phyloP scores from a whole-genome alignment of 92 coral and sea anemone genomes.

The Galaxea fascicularis region DNA sequence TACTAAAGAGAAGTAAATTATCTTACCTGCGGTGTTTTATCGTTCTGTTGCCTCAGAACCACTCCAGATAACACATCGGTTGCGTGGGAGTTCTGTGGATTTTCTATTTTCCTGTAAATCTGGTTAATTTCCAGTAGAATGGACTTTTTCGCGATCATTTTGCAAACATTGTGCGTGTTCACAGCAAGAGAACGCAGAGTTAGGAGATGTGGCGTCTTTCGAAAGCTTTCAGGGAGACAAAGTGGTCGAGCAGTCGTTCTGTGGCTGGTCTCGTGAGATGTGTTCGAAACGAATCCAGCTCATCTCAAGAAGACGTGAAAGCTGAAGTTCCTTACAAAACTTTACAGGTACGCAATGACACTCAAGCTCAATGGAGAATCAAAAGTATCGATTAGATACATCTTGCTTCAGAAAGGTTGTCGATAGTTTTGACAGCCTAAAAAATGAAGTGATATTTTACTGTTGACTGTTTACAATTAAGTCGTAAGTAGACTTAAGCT shows the following conservation, averaged over 20 bases:
- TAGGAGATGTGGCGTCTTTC: constrained; percentile 36
- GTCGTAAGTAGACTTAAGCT: too few relatives aligned
- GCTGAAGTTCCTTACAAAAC: constrained; percentile 87
- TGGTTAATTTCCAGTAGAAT: not conserved
- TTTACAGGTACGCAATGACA: constrained; percentile 69
- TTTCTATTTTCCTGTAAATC: constrained; percentile 13
- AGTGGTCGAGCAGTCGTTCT: constrained; percentile 8
- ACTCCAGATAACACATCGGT: not conserved
- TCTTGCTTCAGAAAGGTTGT: too few relatives aligned
- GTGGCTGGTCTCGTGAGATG: not conserved
- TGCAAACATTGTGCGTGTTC: too few relatives aligned
- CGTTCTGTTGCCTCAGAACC: constrained; percentile 13
- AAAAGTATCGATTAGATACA: too few relatives aligned
- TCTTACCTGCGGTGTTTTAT: too few relatives aligned
- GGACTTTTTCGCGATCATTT: not conserved
- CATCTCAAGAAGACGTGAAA: constrained; percentile 63
- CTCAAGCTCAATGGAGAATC: not conserved
- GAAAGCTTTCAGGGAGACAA: constrained; percentile 25
- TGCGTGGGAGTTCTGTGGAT: too few relatives aligned
- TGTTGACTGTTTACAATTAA: too few relatives aligned
- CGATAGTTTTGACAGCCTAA: too few relatives aligned
- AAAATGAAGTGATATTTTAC: too few relatives aligned
- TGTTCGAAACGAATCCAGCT: constrained; percentile 36
- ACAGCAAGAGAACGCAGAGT: not conserved
- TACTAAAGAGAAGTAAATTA: too few relatives aligned